Evolutionary conservation across 2,797 vertebrate genomes (phyloP).

Genomic region (Parambassis ranga): DNA sequence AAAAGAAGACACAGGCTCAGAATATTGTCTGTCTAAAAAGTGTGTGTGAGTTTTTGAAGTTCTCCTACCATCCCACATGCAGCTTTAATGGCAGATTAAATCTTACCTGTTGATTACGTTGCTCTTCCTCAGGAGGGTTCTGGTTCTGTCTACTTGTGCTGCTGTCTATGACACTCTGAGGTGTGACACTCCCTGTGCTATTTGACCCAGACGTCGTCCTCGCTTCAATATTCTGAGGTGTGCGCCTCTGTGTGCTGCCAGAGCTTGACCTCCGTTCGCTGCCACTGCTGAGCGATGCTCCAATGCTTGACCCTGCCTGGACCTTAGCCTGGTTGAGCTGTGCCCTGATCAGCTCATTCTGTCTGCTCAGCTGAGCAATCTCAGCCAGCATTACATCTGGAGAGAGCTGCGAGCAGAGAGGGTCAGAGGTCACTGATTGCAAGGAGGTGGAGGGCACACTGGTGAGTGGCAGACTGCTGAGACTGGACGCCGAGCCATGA

Average conservation of each 20-base stretch:
- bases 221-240: slow-evolving; percentile 30
- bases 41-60: not conserved
- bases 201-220: slow-evolving; percentile 17
- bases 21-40: not conserved
- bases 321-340: slow-evolving; percentile 74
- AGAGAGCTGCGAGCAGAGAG: slow-evolving; percentile 16
- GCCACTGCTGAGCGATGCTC: not conserved
- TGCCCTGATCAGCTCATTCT: slow-evolving; percentile 83
- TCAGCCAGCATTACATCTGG: slow-evolving; percentile 77
- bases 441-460: slow-evolving; percentile 53
- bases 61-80: not conserved
- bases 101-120: slow-evolving; percentile 50
- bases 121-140: slow-evolving; percentile 24
- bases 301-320: not conserved
- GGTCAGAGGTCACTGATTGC: slow-evolving; percentile 11
- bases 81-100: not conserved
- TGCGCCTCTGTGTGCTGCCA: slow-evolving; percentile 26
- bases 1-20: fast-evolving
- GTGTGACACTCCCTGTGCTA: slow-evolving; percentile 16
- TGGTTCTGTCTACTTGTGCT: slow-evolving; percentile 1
- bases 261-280: slow-evolving; percentile 16
- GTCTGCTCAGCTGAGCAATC: slow-evolving; percentile 80
- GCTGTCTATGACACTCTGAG: no score
- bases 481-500: slow-evolving; percentile 52
- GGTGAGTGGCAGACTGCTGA: slow-evolving; percentile 49